Base-by-base conservation (phyloP, 2,888 invertebrate species). In the Xestoiulus laeticollis region DNA sequence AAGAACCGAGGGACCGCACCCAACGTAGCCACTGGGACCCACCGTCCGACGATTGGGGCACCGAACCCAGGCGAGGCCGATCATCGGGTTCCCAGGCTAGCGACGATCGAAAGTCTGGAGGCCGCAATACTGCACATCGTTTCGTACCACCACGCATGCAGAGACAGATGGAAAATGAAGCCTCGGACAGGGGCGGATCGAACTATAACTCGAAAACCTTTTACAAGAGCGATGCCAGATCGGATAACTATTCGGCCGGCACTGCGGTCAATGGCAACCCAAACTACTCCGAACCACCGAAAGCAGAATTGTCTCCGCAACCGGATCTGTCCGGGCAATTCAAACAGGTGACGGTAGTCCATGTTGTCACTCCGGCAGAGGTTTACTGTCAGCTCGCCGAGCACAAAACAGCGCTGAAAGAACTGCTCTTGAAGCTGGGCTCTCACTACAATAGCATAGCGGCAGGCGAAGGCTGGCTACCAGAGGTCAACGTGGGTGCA, bases 131-230 rank as follows among this genome's bases (percentile, higher is more conserved):
- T 26, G 68, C 1, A 6, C 68, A 16, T 1, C 68, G 68, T 10
- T 85, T 85, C 26, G n/a, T 85, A 14, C 86, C 86, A 48, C 86
- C 86, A 4, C n/a, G 86, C 2, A 85, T 85, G 86, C 85, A 84
- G 43, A 84, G 85, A 22, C 38, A n/a, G 85, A 4, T 33, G 14
- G 16, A 32, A 1, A 26, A 83, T 26, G 84, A 83, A 2, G 53
- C n/a, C 5, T 2, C 4, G 10, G 68, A 19, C 26, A 1, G 26
- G 8, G 26, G 53, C 1, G 53, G 26, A 68, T 68, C 68, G 8
- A 8, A 26, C 68, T 68, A 26, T 10, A 19, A 8, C 26, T 3
- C 68, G 1, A 68, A 26, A 5, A 5, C 6, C 68, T 68, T 68
- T 12, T 8, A 68, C 68, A 22, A 26, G 1, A 68, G 26, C 8